Base-by-base conservation (phyloP, 2,888 invertebrate species). In the Nymphalis urticae region DNA sequence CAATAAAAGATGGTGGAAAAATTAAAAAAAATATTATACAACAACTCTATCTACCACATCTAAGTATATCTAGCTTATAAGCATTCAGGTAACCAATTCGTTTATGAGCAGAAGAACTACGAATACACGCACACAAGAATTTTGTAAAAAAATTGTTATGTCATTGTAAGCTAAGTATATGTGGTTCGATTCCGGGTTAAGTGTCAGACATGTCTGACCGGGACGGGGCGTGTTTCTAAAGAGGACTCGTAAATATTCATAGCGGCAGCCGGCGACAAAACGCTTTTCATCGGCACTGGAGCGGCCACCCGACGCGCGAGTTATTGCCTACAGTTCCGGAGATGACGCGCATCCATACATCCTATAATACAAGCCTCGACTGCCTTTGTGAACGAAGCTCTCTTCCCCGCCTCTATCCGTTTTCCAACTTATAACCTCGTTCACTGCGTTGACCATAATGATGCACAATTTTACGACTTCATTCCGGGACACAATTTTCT, bases 231-330 rank as follows among this genome's bases (percentile, higher is more conserved):
- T 85, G 83, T 82, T 75, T 74, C 76, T 72, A 76, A 76, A 73
- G 79, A 79, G 79, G 75, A 71, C 82, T 85, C 82, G 83, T 90
- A 88, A 88, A 90, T 89, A 91, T 90, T 88, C 87, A 89, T 87
- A 77, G 80, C 80, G 80, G 82, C 84, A 80, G 81, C 82, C 80
- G 82, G 82, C 81, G 85, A 88, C 88, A 85, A 86, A 88, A 85
- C 78, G 81, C 83, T 86, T 87, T 88, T 87, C 85, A 83, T 83
- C 86, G 82, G 77, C 72, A 72, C 75, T 74, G 72, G 74, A 72
- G 75, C 74, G 86, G 84, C 90, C 90, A 83, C 89, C 89, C 85
- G 88, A 89, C 79, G 88, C 79, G 90, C 87, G 76, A 88, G 83
- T 87, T 86, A 88, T 87, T 75, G 78, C 78, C 71, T 72, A 75